phyloP scores from a whole-genome alignment of 2,888 invertebrate genomes.

The Sclerodermus sp. region DNA sequence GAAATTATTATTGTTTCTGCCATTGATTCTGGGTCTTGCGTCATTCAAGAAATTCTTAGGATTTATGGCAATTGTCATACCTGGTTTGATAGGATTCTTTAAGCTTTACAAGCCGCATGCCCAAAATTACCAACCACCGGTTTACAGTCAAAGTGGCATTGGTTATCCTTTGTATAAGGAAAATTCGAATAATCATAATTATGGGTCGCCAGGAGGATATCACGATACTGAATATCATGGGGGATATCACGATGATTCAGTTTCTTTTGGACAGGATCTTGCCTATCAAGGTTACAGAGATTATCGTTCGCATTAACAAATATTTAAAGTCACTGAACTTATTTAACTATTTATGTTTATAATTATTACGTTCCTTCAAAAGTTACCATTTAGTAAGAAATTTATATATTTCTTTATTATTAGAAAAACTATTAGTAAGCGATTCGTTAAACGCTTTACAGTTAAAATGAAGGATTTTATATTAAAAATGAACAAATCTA shows the following conservation, averaged over 20 bases:
- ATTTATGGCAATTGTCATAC: conserved; percentile 77
- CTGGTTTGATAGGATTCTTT: conserved; percentile 82
- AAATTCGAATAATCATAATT: conserved; percentile 57
- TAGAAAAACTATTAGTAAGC: no score
- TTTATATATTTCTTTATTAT: no score
- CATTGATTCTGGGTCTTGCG: conserved; percentile 78
- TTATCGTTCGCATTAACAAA: conserved; percentile 23
- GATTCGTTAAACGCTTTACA: no score
- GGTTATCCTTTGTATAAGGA: conserved; percentile 68
- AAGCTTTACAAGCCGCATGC: conserved; percentile 78
- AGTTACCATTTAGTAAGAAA: no score
- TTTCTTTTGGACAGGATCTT: conserved; percentile 70
- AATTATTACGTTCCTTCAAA: no score
- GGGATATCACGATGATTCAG: conserved; percentile 58
- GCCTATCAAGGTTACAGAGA: conserved; percentile 72
- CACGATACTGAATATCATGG: conserved; percentile 55
- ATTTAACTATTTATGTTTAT: no score
- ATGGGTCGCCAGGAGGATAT: conserved; percentile 41
- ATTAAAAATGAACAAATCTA: no score
- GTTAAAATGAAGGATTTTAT: no score
- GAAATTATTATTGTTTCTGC: conserved; percentile 78
- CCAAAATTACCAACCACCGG: conserved; percentile 60
- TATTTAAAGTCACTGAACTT: neutral
- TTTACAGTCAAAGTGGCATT: conserved; percentile 76
- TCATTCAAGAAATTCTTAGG: conserved; percentile 84